phyloP scores from a whole-genome alignment of 2,888 invertebrate species.

The Caradrina kadenii region DNA sequence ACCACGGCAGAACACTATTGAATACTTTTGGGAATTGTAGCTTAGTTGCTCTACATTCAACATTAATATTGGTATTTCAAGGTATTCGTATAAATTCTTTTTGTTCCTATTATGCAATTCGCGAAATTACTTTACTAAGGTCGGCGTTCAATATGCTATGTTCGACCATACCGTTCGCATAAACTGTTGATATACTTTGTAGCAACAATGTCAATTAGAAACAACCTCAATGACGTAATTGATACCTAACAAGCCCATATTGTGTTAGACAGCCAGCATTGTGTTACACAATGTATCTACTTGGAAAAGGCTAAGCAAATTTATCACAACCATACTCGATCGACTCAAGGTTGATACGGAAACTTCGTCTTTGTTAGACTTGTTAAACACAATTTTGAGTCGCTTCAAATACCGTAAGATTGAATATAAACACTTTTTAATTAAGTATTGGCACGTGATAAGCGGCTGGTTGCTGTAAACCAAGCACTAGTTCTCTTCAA shows the following conservation, averaged over 20 bases:
- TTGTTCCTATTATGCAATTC: conserved; percentile 25
- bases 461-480: conserved; percentile 50
- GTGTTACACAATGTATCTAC: conserved; percentile 60
- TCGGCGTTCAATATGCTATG: conserved; percentile 32
- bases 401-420: conserved; percentile 50
- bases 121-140: conserved; percentile 45
- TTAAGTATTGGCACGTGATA: conserved; percentile 54
- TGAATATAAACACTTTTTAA: conserved; percentile 58
- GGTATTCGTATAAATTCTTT: conserved; percentile 11
- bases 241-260: conserved; percentile 60
- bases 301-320: conserved; percentile 68
- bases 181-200: conserved; percentile 45
- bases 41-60: conserved; percentile 10
- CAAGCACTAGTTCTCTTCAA: conserved; percentile 46
- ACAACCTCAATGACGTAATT: conserved; percentile 64
- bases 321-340: conserved; percentile 71
- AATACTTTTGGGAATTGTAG: conserved; percentile 20
- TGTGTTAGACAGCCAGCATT: conserved; percentile 63
- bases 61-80: conserved; percentile 30
- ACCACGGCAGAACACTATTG: conserved; percentile 25
- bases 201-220: conserved; percentile 52
- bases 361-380: conserved; percentile 53
- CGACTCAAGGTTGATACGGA: conserved; percentile 67
- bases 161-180: conserved; percentile 21
- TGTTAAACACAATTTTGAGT: conserved; percentile 50